These are phyloP conservation scores for Balearica regulorum DNA, from an alignment of 2,797 vertebrate species.

Conservation along the genomic window DNA sequence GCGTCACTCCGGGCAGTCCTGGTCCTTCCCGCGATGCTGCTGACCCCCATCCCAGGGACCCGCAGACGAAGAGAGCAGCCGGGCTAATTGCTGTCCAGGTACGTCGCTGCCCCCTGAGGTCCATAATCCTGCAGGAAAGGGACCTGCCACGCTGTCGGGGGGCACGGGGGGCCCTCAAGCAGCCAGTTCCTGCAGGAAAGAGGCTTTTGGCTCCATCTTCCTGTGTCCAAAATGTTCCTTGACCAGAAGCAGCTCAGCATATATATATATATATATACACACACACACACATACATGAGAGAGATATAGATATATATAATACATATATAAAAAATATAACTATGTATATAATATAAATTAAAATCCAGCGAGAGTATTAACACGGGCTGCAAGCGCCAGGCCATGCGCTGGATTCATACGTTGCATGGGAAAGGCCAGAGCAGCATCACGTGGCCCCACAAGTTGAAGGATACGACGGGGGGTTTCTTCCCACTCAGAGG, in stretches of 20 bases:
- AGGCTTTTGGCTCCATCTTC: background rate
- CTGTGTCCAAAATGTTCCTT: background rate
- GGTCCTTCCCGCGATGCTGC: background rate
- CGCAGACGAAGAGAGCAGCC: fast-evolving
- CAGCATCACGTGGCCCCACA: background rate
- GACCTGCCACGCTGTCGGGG: background rate
- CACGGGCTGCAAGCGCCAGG: background rate
- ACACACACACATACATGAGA: background rate
- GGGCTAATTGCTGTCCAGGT: background rate
- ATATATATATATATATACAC: too few species aligned
- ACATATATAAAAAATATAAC: background rate
- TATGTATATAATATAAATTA: background rate
- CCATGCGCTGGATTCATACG: background rate
- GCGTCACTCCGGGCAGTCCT: fast-evolving
- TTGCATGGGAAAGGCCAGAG: background rate
- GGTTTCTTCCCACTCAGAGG: conserved; percentile 21
- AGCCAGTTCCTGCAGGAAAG: background rate
- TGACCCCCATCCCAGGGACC: background rate
- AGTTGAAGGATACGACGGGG: background rate
- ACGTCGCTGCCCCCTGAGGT: fast-evolving
- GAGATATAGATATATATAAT: background rate
- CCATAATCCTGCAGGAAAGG: background rate
- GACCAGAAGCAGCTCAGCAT: background rate
- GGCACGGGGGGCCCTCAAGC: fast-evolving
- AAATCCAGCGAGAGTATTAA: background rate